These are phyloP conservation scores for Molossus alvarezi DNA, from an alignment of 2,797 vertebrate species.

Conservation along the genomic window DNA sequence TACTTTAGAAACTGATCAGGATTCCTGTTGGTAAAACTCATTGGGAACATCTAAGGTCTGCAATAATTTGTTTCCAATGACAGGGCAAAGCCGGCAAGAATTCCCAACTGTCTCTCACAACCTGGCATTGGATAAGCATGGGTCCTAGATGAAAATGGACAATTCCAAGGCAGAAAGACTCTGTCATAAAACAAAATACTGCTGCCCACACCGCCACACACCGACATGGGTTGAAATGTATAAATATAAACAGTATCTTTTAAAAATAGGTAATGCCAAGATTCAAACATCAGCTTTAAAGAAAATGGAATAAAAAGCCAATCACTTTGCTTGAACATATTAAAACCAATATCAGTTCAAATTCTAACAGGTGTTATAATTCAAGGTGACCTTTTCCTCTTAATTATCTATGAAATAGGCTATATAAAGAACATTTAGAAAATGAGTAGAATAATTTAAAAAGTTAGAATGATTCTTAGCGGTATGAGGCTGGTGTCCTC, in stretches of 20 bases:
- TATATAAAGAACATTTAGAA: not conserved
- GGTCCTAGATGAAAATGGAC: fast-evolving
- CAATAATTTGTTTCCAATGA: fast-evolving
- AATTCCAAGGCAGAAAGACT: not conserved
- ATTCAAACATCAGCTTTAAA: not conserved
- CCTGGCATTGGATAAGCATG: not conserved
- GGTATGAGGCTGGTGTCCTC: not conserved
- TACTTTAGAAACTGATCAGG: not conserved
- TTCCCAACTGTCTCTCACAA: not conserved
- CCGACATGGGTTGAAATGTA: not conserved
- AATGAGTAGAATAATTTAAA: not conserved
- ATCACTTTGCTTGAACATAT: not conserved
- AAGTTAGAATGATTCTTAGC: not conserved
- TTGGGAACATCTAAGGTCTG: not conserved
- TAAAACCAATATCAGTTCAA: not conserved
- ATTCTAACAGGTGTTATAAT: not conserved
- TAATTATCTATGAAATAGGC: not conserved
- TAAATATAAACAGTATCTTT: not conserved
- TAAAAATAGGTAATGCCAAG: not conserved
- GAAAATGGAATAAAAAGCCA: not conserved
- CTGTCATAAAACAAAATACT: fast-evolving
- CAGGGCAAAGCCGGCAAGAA: too few relatives aligned
- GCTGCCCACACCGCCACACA: not conserved
- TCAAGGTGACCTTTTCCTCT: not conserved
- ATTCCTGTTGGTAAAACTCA: not conserved